Evolutionary conservation across 1,140 invertebrate genomes (phyloP), one percentile per base, ranked within the genome.

Genomic region (Drosophila truncata): DNA sequence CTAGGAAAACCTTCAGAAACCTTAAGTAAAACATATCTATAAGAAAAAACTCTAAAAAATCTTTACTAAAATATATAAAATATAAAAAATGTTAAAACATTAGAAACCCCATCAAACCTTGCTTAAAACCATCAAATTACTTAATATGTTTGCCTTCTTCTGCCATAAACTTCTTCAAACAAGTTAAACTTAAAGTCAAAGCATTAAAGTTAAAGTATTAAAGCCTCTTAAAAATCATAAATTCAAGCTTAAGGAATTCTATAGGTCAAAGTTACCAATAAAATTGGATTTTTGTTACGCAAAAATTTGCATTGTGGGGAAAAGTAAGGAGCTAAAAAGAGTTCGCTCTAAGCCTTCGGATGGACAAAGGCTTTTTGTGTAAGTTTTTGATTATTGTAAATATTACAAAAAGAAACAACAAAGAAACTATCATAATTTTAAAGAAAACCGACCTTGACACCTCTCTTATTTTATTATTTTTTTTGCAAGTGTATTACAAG

Each of bases 401-500:
- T 23, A 23, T 23, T 35, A 23, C 31, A 52, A 52, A 50, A 10
- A 8, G 20, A 44, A 14, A 13, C 20, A 14, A 23, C 13, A 25
- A 25, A 9, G 29, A 37, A 55, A 37, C 33, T 18, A 13, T 54
- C n/a, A 18, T 54, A 25, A n/a, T 61, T 61, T 61, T 10, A 20
- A 18, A 1, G 29, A 20, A 29, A 55, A 31, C 29, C 20, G 64
- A 66, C 58, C 64, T 66, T 66, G 42, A 23, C 20, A 44, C 41
- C 13, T 29, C 31, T 20, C 14, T 31, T 18, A 4, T 4, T 50
- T 37, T 65, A 27, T 35, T 33, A 27, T 8, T 4, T 50, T 37
- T 65, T 35, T 35, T 33, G 35, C 37, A 44, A 67, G 62, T 70
- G 66, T 70, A 70, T 54, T 54, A 11, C 61, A 47, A 54, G 44